Evolutionary conservation across 35 echinoderm and acorn worm species (phyloP), one percentile per base, ranked within the genome.

Genomic region (Amphiura filiformis): DNA sequence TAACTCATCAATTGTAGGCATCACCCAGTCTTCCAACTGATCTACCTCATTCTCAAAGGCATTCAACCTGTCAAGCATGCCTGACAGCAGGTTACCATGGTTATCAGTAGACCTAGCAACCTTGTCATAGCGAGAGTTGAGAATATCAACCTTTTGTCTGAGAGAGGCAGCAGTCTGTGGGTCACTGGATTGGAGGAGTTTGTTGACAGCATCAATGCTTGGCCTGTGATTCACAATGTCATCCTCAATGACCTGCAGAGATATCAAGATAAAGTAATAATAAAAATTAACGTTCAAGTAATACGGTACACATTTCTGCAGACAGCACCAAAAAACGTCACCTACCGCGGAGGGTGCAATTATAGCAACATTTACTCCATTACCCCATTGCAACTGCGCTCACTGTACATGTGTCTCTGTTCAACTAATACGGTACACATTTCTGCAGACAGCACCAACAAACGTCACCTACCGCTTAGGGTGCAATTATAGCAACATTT

Each of bases 1-100:
- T 41, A 99, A 76, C 15, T 78, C 38, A 80, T 99, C 96, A 37
- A 99, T 84, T 23, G 93, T 86, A 35, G 93, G 96, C 35, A 94
- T 37, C 70, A 99, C 38, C 93, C 93, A 94, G 84, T 99, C 96
- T 65, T 99, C 93, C 86, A 99, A 80, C 1, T 91, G 42, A 36
- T 99, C 96, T 11, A 94, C 90, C 82, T 99, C 90, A 34, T 92
- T 90, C 78, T 92, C 93, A 84, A 98, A 98, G 35, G 89, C 93
- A 26, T 89, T 90, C 37, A 99, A 35, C 39, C 88, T 86, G 38
- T 95, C 90, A 1, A 86, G 86, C 88, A 93, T 97, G 44, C 65
- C 86, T 39, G 85, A 80, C 61, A 97, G 81, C 42, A 83, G 65
- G 31, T 86, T 78, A 39, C 92, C 92, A 77, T 97, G 92, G 52